Base-by-base conservation (phyloP, 2,888 invertebrate species). In the Operophtera brumata region DNA sequence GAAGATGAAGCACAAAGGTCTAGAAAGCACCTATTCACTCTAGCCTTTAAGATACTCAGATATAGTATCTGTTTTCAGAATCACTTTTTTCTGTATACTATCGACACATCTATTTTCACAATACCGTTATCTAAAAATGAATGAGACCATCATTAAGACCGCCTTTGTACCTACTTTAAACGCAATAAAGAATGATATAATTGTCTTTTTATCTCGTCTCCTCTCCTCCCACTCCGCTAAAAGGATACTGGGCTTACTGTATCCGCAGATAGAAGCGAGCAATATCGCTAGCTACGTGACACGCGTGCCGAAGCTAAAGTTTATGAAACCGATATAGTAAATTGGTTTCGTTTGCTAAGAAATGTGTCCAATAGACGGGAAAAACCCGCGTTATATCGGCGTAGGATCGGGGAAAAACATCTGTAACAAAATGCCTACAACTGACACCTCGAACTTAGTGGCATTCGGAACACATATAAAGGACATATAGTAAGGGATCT, bases 281-380 rank as follows among this genome's bases (percentile, higher is more conserved):
- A 57, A 53, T 57, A 57, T 47, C 48, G 25, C 12, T 2, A 11
- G 37, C 20, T 43, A 52, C 57, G 57, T 52, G 52, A 45, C 57
- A 49, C 52, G 57, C 52, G 56, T 57, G 42, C 48, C 52, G 26
- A 42, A 37, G 47, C 54, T 37, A 28, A 48, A 70, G 51, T 72
- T 70, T 71, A 72, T 67, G 68, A 67, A 66, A 67, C 62, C 65
- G 70, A 70, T 65, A 67, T 59, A 59, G 34, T 62, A 69, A 69
- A 74, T 73, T 71, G 73, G 67, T 70, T 70, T 69, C 70, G 64
- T 71, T 71, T 66, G 62, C 60, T 59, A 64, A 64, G 63, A 64
- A 63, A 67, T 60, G 64, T 59, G 56, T 59, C 54, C 56, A 36
- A 54, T 55, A 51, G 54, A 54, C 54, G 54, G 52, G 36, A 40